phyloP scores from a whole-genome alignment of 2,888 invertebrate genomes.

The Pemphredon lugubris region DNA sequence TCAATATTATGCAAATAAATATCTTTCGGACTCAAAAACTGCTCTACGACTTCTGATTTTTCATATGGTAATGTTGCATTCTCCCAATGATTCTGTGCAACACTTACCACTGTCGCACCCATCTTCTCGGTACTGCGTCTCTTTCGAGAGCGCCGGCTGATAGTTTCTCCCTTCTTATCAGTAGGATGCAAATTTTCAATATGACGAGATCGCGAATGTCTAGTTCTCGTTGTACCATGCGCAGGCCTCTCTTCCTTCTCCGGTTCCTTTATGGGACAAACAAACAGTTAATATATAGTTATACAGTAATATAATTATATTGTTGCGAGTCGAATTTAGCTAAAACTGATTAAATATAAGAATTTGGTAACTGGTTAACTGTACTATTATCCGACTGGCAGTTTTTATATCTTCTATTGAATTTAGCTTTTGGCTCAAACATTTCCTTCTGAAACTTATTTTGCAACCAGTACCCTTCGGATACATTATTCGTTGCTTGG shows the following conservation, averaged over 20 bases:
- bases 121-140: slow-evolving; percentile 85
- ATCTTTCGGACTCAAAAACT: background rate
- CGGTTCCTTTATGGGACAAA: slow-evolving; percentile 71
- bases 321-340: background rate
- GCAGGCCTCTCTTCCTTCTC: slow-evolving; percentile 75
- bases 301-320: background rate
- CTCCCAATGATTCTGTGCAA: background rate
- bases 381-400: slow-evolving; percentile 35
- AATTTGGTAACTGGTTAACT: slow-evolving; percentile 32
- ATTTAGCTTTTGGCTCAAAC: slow-evolving; percentile 2
- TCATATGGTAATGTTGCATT: background rate
- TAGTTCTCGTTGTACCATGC: slow-evolving; percentile 70
- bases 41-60: background rate
- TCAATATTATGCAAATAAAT: slow-evolving; percentile 24
- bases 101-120: slow-evolving; percentile 84
- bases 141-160: slow-evolving; percentile 82
- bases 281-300: slow-evolving; percentile 15
- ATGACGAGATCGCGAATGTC: slow-evolving; percentile 75
- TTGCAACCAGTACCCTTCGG: slow-evolving; percentile 25
- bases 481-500: slow-evolving; percentile 6
- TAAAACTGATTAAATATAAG: background rate
- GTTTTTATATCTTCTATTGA: slow-evolving; percentile 8
- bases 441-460: slow-evolving; percentile 24
- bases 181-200: slow-evolving; percentile 75
- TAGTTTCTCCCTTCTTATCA: slow-evolving; percentile 80